Evolutionary conservation across 2,797 vertebrate genomes (phyloP).

Genomic region (Anabas testudineus): DNA sequence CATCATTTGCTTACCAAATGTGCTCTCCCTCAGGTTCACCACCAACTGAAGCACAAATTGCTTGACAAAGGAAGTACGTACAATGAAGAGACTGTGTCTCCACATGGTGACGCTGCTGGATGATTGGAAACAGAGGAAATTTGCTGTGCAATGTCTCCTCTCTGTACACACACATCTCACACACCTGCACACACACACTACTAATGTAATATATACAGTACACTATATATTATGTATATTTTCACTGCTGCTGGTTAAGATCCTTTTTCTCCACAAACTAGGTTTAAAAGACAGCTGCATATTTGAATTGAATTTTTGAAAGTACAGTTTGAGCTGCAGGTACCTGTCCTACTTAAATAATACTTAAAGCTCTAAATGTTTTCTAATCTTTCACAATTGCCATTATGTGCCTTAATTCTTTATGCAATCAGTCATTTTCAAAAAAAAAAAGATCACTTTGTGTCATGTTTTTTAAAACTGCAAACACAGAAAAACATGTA

Average conservation of each 20-base stretch:
- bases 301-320: slow-evolving; percentile 14
- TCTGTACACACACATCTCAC: slow-evolving; percentile 51
- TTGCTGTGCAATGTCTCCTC: slow-evolving; percentile 79
- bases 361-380: neutral
- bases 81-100: slow-evolving; percentile 61
- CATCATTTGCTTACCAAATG: slow-evolving; percentile 8
- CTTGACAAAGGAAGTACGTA: neutral
- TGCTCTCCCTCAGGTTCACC: slow-evolving; percentile 64
- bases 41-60: slow-evolving; percentile 54
- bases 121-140: slow-evolving; percentile 56
- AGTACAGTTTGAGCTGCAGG: slow-evolving; percentile 6
- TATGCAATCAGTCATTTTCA: slow-evolving; percentile 23
- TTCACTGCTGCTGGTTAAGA: slow-evolving; percentile 68
- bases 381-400: neutral
- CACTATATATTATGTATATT: slow-evolving; percentile 58
- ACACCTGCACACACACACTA: slow-evolving; percentile 63
- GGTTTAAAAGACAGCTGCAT: slow-evolving; percentile 2
- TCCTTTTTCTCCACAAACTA: neutral
- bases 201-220: slow-evolving; percentile 69
- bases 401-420: slow-evolving; percentile 65
- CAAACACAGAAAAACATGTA: neutral
- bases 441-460: neutral
- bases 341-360: neutral
- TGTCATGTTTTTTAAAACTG: slow-evolving; percentile 5
- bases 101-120: slow-evolving; percentile 54